Conservation (phyloP, 64 coral and sea anemone genomes). For the Dendrophyllia cribrosa region DNA sequence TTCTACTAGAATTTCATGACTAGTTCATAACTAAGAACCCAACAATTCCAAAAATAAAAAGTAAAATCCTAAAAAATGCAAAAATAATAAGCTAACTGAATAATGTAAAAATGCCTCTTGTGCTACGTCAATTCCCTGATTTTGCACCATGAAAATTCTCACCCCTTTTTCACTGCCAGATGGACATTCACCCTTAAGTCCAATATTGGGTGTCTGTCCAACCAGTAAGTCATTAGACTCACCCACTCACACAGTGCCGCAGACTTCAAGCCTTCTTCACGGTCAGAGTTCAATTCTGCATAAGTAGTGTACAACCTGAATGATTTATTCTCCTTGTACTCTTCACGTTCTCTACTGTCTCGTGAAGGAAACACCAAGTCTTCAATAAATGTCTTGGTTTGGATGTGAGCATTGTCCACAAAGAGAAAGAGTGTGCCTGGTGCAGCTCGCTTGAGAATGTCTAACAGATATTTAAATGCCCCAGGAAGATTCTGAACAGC, state of each 20-base stretch:
- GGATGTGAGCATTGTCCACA: slow-evolving; percentile 98
- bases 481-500: slow-evolving; percentile 95
- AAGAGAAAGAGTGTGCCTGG: slow-evolving; percentile 93
- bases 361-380: slow-evolving; percentile 89
- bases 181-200: slow-evolving; percentile 94
- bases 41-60: too few relatives aligned
- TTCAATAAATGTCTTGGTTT: slow-evolving; percentile 94
- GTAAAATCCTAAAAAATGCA: too few relatives aligned
- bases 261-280: slow-evolving; percentile 78
- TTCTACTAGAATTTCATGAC: too few relatives aligned
- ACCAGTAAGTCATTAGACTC: slow-evolving; percentile 87
- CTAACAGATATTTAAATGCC: slow-evolving; percentile 71
- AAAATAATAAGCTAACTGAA: too few relatives aligned
- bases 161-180: slow-evolving; percentile 83
- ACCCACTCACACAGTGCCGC: slow-evolving; percentile 87
- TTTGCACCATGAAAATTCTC: not conserved
- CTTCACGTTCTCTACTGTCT: slow-evolving; percentile 65
- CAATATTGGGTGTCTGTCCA: slow-evolving; percentile 92
- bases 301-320: slow-evolving; percentile 95
- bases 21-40: too few relatives aligned
- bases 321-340: slow-evolving; percentile 77
- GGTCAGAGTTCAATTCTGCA: slow-evolving; percentile 91
- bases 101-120: too few relatives aligned
- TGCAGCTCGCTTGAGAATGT: slow-evolving; percentile 64
- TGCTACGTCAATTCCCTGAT: not conserved